Evolutionary conservation across 2,113 vertebrate genomes (phyloP), one percentile per base, ranked within the genome.

Genomic region (Heterotis niloticus): DNA sequence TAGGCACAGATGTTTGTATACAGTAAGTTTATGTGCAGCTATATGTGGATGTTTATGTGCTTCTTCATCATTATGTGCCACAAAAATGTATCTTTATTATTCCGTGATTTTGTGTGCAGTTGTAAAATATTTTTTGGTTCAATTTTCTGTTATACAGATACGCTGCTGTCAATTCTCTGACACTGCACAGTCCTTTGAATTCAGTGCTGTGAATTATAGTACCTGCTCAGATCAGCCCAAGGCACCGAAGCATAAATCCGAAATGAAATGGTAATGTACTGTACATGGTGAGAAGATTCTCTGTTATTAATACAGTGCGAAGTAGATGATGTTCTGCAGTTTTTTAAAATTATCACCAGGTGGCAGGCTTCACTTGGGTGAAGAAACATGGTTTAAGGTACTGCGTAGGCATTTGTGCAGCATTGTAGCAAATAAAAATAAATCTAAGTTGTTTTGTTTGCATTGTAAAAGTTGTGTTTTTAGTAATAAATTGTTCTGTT

Each of bases 131-230:
- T 14, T 62, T 62, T 14, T 17, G 14, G 60, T 62, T 62, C 4
- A 20, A 62, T 20, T 59, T 56, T 60, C 54, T 75, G 7, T 75
- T 5, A 26, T 24, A 59, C 74, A 75, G 74, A 75, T 62, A 64
- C 74, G 34, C 74, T 75, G 74, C 56, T 34, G 16, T 64, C 56
- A 75, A 18, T 29, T 75, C 2, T 13, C 74, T 29, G 14, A 4
- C 57, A 23, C 26, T 44, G 29, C 5, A 18, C 74, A 75, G 57
- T 75, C 59, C 57, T 16, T 26, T 57, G 74, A 44, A 34, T 24
- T 29, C 59, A 64, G 26, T 64, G 9, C 73, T 62, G 16, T 75
- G 10, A 75, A 64, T 62, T 56, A 24, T 17, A 64, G 12, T 5
- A 20, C 1, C 59, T 29, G 10, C 12, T 18, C 26, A 28, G 62